Conservation (phyloP, 2,113 vertebrate genomes). For the Meriones unguiculatus region DNA sequence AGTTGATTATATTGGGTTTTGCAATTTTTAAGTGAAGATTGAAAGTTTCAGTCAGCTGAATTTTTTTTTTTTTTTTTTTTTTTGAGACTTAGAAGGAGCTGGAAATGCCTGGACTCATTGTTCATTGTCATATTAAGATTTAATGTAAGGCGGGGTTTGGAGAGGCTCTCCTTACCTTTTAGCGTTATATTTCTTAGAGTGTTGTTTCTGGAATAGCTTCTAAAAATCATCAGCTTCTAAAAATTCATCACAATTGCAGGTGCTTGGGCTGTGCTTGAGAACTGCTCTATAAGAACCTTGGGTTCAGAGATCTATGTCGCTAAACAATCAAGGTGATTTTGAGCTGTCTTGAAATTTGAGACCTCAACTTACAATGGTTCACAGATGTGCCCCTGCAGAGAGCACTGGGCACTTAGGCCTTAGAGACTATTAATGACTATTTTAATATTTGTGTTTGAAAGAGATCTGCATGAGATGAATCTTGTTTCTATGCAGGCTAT, state of each 20-base stretch:
- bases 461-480: not conserved
- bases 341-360: not conserved
- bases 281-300: not conserved
- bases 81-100: not conserved
- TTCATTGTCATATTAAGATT: not conserved
- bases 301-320: not conserved
- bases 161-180: not conserved
- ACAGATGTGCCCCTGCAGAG: not conserved
- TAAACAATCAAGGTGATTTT: not conserved
- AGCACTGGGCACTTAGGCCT: too few species aligned
- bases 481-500: not conserved
- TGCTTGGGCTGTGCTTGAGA: not conserved
- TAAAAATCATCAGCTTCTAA: not conserved
- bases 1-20: not conserved
- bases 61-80: constrained; percentile 34
- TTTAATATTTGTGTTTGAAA: not conserved
- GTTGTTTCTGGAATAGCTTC: too few species aligned
- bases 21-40: not conserved
- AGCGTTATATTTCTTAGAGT: not conserved
- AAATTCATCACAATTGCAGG: not conserved
- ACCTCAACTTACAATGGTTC: not conserved
- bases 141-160: not conserved
- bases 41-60: not conserved
- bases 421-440: not conserved
- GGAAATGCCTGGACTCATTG: not conserved